Percentiles rank a stretch among this genome's conserved stretches.
phyloP scores from a whole-genome alignment of 2,113 vertebrate genomes.

The Sardina pilchardus region DNA sequence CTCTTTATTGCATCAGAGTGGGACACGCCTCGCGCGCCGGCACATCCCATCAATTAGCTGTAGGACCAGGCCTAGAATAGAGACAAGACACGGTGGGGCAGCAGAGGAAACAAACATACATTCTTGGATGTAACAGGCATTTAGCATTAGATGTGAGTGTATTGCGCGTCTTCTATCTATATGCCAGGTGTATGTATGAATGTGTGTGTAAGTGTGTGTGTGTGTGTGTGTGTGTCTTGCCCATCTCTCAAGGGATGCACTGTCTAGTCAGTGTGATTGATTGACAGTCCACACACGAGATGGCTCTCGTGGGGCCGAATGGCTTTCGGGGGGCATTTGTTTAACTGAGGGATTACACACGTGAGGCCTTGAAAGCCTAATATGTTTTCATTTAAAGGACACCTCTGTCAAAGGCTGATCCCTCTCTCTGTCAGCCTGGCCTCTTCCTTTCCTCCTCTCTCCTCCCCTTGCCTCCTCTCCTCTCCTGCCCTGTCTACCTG shows the following conservation, averaged over 20 bases:
- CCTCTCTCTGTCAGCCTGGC: conserved; percentile 24
- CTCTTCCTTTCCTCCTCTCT: neutral
- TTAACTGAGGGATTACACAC: conserved; percentile 30
- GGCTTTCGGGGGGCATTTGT: conserved; percentile 33
- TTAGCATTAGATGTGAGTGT: neutral
- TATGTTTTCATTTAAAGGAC: conserved; percentile 40
- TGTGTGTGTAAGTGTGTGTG: conserved; percentile 14
- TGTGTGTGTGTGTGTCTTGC: conserved; percentile 18
- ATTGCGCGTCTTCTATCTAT: too few relatives aligned
- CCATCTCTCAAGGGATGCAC: conserved; percentile 16
- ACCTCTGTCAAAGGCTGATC: conserved; percentile 29
- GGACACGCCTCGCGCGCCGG: too few relatives aligned
- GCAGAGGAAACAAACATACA: too few relatives aligned
- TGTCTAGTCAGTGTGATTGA: conserved; percentile 47
- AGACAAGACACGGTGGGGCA: too few relatives aligned
- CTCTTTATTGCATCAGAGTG: too few relatives aligned
- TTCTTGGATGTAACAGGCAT: too few relatives aligned
- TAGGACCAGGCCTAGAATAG: too few relatives aligned
- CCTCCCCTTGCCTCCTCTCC: neutral
- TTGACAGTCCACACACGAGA: conserved; percentile 39
- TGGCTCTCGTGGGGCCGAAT: conserved; percentile 30
- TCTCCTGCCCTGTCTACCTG: neutral
- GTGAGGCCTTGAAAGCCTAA: conserved; percentile 35
- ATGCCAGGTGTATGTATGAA: neutral
- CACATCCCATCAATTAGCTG: too few relatives aligned